Conservation (phyloP, 2,797 vertebrate genomes). For the Perdix hodgsoniae region DNA sequence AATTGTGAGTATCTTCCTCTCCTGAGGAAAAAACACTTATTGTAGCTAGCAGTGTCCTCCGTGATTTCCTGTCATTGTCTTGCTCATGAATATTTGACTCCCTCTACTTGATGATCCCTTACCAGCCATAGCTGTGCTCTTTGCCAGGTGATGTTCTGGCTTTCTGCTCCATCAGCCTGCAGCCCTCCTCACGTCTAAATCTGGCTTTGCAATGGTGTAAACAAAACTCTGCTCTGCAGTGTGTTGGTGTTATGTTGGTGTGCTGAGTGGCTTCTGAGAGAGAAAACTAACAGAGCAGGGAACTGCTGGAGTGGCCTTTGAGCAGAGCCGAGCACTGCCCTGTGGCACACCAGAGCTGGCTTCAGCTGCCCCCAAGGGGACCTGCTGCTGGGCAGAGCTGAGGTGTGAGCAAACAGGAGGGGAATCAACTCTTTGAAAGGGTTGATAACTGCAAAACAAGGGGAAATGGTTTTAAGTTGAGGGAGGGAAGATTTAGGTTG, state of each 20-base stretch:
- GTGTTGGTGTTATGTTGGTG: background rate
- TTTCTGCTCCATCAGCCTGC: background rate
- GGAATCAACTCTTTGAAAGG: too few species aligned
- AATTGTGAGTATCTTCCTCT: slow-evolving; percentile 35
- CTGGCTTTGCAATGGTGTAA: background rate
- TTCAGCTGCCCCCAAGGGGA: background rate
- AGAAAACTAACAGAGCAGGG: background rate
- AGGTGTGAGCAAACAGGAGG: too few species aligned
- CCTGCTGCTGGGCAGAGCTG: background rate
- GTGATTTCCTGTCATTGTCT: slow-evolving; percentile 48
- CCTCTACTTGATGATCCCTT: background rate
- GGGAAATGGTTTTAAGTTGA: too few species aligned
- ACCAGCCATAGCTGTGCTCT: background rate
- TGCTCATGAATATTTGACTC: slow-evolving; percentile 29
- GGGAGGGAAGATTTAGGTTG: too few species aligned
- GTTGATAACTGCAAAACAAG: too few species aligned
- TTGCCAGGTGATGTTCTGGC: background rate
- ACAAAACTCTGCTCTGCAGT: background rate
- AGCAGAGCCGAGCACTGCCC: background rate
- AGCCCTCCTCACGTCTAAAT: background rate
- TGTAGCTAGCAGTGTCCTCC: background rate
- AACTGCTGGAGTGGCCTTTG: background rate
- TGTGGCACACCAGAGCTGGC: background rate
- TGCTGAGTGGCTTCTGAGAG: background rate
- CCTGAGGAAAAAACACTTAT: slow-evolving; percentile 47